phyloP scores from a whole-genome alignment of 92 coral and sea anemone species.

The Phenganax subtilis region DNA sequence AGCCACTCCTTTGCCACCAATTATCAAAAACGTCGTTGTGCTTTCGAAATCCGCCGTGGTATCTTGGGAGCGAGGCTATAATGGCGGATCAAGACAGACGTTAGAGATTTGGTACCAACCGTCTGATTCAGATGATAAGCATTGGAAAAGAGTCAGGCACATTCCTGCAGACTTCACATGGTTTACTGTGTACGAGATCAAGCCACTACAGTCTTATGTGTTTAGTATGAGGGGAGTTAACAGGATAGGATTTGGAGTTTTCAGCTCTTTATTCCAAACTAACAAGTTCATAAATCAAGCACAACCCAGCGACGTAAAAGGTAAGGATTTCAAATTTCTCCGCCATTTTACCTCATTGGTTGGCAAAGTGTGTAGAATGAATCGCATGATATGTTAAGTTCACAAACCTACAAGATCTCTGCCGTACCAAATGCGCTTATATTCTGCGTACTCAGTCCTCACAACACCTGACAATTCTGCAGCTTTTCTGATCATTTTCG shows the following conservation, averaged over 20 bases:
- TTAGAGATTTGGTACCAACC: constrained; percentile 83
- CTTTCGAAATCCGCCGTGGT: constrained; percentile 50
- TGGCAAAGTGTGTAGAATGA: no score
- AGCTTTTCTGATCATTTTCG: no score
- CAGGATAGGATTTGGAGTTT: constrained; percentile 76
- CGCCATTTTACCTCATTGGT: no score
- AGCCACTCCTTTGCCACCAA: constrained; percentile 90
- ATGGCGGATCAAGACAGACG: constrained; percentile 76
- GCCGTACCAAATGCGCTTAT: no score
- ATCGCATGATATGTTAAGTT: no score
- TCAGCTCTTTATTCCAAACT: constrained; percentile 53
- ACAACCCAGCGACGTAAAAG: constrained; percentile 31
- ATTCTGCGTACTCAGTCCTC: no score
- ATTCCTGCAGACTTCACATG: constrained; percentile 65
- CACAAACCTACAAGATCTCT: no score
- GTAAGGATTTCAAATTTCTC: constrained; percentile 1
- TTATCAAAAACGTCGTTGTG: constrained; percentile 49
- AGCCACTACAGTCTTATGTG: constrained; percentile 45
- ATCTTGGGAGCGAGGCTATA: constrained; percentile 86
- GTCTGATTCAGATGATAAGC: constrained; percentile 56
- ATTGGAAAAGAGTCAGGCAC: constrained; percentile 57
- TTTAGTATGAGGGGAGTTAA: constrained; percentile 81
- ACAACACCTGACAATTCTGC: no score
- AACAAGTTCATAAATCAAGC: constrained; percentile 31
- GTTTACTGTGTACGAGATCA: constrained; percentile 50